Conservation (phyloP, 2,888 invertebrate species). For the Leucophora obtusa region DNA sequence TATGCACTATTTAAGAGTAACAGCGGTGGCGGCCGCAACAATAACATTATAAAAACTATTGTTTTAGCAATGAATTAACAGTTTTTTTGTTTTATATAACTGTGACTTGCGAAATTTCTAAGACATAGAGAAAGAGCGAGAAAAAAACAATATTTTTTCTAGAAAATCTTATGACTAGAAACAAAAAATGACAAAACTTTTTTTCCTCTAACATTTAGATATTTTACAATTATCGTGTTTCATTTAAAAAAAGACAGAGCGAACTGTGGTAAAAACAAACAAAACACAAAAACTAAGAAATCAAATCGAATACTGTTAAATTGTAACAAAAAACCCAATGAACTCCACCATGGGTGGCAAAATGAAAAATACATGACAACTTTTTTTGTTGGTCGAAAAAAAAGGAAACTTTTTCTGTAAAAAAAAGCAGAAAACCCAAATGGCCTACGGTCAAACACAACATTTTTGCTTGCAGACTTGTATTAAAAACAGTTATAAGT, state of each 20-base stretch:
- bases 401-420: slow-evolving; percentile 38
- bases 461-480: slow-evolving; percentile 35
- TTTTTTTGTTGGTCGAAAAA: slow-evolving; percentile 68
- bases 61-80: slow-evolving; percentile 57
- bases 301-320: slow-evolving; percentile 32
- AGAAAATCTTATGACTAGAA: slow-evolving; percentile 22
- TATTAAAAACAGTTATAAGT: slow-evolving; percentile 59
- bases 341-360: slow-evolving; percentile 73
- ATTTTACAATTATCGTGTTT: slow-evolving; percentile 60
- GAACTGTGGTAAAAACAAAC: neutral
- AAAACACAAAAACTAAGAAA: slow-evolving; percentile 2
- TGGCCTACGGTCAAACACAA: slow-evolving; percentile 56
- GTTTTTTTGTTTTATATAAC: slow-evolving; percentile 34
- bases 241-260: slow-evolving; percentile 32
- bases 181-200: slow-evolving; percentile 11
- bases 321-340: slow-evolving; percentile 65
- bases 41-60: slow-evolving; percentile 47
- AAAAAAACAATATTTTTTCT: slow-evolving; percentile 21
- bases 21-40: slow-evolving; percentile 12
- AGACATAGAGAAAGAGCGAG: neutral
- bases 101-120: slow-evolving; percentile 34
- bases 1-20: slow-evolving; percentile 72
- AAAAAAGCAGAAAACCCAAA: slow-evolving; percentile 17
- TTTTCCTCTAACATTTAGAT: slow-evolving; percentile 32
- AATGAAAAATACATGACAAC: slow-evolving; percentile 65